phyloP scores from a whole-genome alignment of 30 jellyfish, hydroid and myxozoan genomes.

The Pseudorhiza aurosa region DNA sequence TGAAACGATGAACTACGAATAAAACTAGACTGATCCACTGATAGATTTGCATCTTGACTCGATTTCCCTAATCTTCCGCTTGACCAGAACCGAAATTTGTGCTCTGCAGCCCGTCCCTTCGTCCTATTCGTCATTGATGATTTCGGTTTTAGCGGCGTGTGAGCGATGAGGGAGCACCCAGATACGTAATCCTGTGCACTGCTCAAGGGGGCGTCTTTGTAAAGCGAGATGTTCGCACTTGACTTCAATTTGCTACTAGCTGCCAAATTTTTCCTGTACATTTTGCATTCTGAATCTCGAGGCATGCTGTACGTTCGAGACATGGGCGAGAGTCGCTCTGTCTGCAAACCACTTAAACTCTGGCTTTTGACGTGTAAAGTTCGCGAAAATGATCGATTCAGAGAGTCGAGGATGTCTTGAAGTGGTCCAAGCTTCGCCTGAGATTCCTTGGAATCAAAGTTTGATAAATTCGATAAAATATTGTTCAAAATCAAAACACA shows the following conservation, averaged over 20 bases:
- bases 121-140: conserved; percentile 44
- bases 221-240: neutral
- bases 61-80: neutral
- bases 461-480: neutral
- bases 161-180: conserved; percentile 76
- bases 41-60: conserved; percentile 2
- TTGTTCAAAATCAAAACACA: neutral
- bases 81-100: conserved; percentile 26
- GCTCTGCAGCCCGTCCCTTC: conserved; percentile 79
- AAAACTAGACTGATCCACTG: conserved; percentile 46
- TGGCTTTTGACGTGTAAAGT: neutral
- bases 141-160: conserved; percentile 56
- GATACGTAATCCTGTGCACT: conserved; percentile 87
- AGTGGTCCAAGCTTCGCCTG: conserved; percentile 42
- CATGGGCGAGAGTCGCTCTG: conserved; percentile 12
- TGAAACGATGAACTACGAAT: conserved; percentile 75
- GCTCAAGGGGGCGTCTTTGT: conserved; percentile 67
- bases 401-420: conserved; percentile 16
- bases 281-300: conserved; percentile 22
- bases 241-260: neutral
- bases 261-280: conserved; percentile 5
- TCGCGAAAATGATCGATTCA: neutral
- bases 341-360: neutral
- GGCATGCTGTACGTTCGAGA: conserved; percentile 55
- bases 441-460: conserved; percentile 41